Evolutionary conservation across 2,797 vertebrate genomes (phyloP).

Genomic region (Fistularia tabacaria): DNA sequence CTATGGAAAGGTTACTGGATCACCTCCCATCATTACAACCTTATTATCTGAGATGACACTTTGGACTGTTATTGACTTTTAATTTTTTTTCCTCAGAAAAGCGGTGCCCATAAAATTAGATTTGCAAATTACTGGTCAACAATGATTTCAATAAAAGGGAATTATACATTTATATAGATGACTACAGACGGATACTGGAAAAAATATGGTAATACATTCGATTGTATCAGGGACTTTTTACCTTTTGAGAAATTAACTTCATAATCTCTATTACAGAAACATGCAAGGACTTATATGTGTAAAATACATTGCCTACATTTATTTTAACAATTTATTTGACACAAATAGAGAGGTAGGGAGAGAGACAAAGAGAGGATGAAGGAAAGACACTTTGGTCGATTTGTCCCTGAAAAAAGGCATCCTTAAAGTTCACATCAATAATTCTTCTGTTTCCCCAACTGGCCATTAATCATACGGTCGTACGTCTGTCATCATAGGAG

Average conservation of each 20-base stretch:
- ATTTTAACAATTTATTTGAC: not conserved
- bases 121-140: constrained; percentile 45
- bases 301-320: too few relatives aligned
- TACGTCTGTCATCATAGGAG: constrained; percentile 65
- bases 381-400: constrained; percentile 46
- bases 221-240: constrained; percentile 14
- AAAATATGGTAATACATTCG: constrained; percentile 16
- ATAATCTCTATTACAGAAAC: too few relatives aligned
- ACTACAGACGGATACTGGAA: constrained; percentile 34
- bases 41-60: constrained; percentile 67
- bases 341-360: not conserved
- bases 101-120: constrained; percentile 49
- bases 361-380: not conserved
- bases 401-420: constrained; percentile 45
- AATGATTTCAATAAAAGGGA: constrained; percentile 39
- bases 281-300: too few relatives aligned
- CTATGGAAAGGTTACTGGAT: constrained; percentile 60
- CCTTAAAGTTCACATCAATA: constrained; percentile 78
- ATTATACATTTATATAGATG: constrained; percentile 35
- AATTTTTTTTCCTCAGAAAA: not conserved
- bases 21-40: constrained; percentile 69
- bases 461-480: constrained; percentile 70
- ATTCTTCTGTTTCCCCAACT: constrained; percentile 60
- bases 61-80: constrained; percentile 56
- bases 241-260: too few relatives aligned